phyloP scores from a whole-genome alignment of 2,888 invertebrate species.

The Leptothorax acervorum region DNA sequence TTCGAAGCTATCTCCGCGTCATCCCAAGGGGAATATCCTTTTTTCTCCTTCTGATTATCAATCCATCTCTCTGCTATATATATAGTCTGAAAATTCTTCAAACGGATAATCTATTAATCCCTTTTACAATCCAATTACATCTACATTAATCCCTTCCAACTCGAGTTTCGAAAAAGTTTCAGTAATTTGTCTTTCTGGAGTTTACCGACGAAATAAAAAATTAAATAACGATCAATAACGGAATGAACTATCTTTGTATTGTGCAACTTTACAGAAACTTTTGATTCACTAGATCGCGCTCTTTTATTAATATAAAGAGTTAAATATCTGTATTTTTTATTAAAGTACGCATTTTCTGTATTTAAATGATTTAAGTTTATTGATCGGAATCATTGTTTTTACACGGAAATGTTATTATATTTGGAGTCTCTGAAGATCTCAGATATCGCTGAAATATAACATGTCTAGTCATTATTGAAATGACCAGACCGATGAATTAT shows the following conservation, averaged over 20 bases:
- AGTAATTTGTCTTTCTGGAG: no score
- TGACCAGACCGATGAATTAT: neutral
- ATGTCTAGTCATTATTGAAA: neutral
- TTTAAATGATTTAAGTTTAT: neutral
- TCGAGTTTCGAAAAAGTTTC: no score
- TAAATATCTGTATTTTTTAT: no score
- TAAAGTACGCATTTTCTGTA: no score
- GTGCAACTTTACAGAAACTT: no score
- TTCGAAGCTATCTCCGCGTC: neutral
- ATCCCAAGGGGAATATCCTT: neutral
- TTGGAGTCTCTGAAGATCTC: neutral
- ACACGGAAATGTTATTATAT: neutral
- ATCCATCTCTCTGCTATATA: neutral
- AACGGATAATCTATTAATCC: neutral
- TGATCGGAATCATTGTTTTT: neutral
- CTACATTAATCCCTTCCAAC: neutral
- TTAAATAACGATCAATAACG: no score
- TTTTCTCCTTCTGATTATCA: neutral
- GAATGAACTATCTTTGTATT: no score
- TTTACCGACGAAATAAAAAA: no score
- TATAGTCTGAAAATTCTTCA: neutral
- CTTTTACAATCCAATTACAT: neutral
- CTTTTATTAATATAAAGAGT: no score
- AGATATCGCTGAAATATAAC: neutral
- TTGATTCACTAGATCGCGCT: no score